Evolutionary conservation across 1,140 invertebrate species (phyloP).

Genomic region (Vollenhovia emeryi): DNA sequence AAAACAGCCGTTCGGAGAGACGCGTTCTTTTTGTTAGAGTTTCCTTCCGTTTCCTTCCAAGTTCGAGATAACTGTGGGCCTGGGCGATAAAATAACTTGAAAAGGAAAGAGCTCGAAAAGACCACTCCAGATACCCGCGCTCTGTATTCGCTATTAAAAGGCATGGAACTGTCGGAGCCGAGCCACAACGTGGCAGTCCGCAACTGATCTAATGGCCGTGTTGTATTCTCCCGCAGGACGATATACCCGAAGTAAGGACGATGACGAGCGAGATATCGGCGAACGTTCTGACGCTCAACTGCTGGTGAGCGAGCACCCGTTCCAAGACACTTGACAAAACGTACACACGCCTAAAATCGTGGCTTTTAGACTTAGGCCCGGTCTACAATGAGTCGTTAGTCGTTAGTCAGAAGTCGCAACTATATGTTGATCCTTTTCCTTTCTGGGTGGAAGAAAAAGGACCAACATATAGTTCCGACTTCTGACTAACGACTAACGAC

Average conservation of each 20-base stretch:
- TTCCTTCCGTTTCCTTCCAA: too few species aligned
- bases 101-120: too few species aligned
- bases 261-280: constrained; percentile 75
- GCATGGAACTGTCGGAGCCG: background rate
- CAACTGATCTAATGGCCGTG: background rate
- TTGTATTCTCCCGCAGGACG: background rate
- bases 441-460: too few species aligned
- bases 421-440: too few species aligned
- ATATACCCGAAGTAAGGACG: background rate
- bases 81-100: too few species aligned
- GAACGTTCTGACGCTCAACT: constrained; percentile 86
- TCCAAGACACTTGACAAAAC: background rate
- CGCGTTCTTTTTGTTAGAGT: too few species aligned
- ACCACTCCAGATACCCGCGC: background rate
- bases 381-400: too few species aligned
- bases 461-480: too few species aligned
- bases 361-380: too few species aligned
- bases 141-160: background rate
- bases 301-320: constrained; percentile 84
- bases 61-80: too few species aligned
- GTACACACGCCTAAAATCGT: background rate
- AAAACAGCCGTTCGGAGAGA: background rate
- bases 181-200: background rate
- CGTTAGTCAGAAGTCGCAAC: too few species aligned
- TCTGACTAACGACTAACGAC: too few species aligned